Conservation (phyloP, 2,113 vertebrate species). For the Microtus pennsylvanicus region DNA sequence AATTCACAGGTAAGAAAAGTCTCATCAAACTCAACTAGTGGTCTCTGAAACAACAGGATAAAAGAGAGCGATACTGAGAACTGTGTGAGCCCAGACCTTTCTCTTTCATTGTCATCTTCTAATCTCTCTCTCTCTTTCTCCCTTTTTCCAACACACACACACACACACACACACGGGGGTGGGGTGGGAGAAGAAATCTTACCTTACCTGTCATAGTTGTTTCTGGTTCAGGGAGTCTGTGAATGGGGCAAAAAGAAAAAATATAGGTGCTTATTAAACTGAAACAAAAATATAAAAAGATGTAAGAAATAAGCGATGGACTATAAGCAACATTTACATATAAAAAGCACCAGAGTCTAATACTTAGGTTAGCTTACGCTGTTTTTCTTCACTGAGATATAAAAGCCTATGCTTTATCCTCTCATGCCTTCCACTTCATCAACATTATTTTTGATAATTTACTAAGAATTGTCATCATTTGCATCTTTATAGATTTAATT, state of each 20-base stretch:
- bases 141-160: too few species aligned
- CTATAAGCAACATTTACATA: neutral
- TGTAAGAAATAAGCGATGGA: neutral
- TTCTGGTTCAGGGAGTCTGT: neutral
- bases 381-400: neutral
- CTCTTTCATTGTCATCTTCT: neutral
- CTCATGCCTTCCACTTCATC: neutral
- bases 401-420: neutral
- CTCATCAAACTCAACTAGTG: neutral
- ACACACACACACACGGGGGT: too few species aligned
- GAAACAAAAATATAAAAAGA: neutral
- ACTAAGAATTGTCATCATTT: neutral
- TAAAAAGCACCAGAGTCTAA: neutral
- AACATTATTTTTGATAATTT: neutral
- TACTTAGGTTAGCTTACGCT: neutral
- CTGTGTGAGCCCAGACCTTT: neutral
- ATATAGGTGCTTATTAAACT: neutral
- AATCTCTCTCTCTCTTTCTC: neutral
- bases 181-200: neutral
- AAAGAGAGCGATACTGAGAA: conserved; percentile 7
- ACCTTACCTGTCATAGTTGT: neutral
- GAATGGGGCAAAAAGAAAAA: neutral
- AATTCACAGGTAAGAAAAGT: neutral
- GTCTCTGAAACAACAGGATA: neutral
- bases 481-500: neutral